Evolutionary conservation across 2,797 vertebrate genomes (phyloP), one percentile per base, ranked within the genome.

Genomic region (Xiphorhynchus erythropygius): DNA sequence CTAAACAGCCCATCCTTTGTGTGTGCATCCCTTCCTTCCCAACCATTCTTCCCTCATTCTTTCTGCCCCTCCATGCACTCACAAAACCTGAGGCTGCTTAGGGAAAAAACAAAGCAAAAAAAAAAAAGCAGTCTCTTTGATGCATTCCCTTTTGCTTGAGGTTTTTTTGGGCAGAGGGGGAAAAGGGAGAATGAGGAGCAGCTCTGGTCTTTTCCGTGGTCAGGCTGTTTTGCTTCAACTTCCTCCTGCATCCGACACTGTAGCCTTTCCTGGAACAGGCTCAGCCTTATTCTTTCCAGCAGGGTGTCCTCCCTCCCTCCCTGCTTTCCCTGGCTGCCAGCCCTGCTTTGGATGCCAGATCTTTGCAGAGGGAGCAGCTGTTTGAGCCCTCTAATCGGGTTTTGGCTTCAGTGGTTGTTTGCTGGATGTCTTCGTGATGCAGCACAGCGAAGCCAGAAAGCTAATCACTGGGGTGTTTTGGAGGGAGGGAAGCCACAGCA

Each of bases 331-430:
- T 92, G 95, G 91, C 89, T 65, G 57, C 4, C 1, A 76, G 73
- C 73, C 91, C 69, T 84, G 39, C 73, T 81, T 59, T 59, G 79
- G 55, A 15, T 88, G 89, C 94, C 96, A 95, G 91, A 85, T 89
- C 89, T 92, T 78, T 84, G 94, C 87, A 50, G 93, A 65, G 59
- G 76, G 59, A 95, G 80, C 96, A 94, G 84, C 89, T 97, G 96
- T 93, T 84, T 22, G 77, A 91, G 79, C 64, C 70, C 60, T 90
- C 63, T 67, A 9, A 49, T 88, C 11, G 2, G 35, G 59, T 63
- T 92, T 95, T 95, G 92, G 78, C 92, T 78, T 57, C 0, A 0
- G 49, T 28, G 33, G n/a, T 52, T 81, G 78, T 84, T 96, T 88
- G 82, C 69, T 8, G 42, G 56, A 50, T 1, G 2, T 44, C 84